Conservation (phyloP, 2,888 invertebrate species). For the Nowickia ferox region DNA sequence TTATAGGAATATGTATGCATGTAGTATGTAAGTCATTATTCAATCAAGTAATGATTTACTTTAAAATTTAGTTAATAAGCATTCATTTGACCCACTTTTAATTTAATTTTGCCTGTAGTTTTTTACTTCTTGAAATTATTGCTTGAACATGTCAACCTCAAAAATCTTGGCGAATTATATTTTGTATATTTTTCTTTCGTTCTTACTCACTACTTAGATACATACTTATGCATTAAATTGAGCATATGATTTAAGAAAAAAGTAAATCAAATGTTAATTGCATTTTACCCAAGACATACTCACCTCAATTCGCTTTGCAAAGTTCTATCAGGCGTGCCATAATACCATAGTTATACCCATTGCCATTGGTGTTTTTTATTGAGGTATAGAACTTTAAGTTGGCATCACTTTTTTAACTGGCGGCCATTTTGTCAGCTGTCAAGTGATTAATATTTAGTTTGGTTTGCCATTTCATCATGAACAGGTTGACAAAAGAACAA, state of each 20-base stretch:
- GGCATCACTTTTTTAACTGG: too few relatives aligned
- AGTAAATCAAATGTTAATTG: slow-evolving; percentile 27
- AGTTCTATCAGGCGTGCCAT: too few relatives aligned
- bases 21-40: slow-evolving; percentile 16
- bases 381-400: too few relatives aligned
- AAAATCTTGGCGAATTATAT: slow-evolving; percentile 17
- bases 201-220: neutral
- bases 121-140: slow-evolving; percentile 32
- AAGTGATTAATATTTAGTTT: too few relatives aligned
- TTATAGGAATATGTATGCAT: neutral
- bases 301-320: too few relatives aligned
- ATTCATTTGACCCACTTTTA: slow-evolving; percentile 61
- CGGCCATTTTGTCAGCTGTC: too few relatives aligned
- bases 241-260: slow-evolving; percentile 33
- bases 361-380: too few relatives aligned
- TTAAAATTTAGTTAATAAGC: slow-evolving; percentile 47
- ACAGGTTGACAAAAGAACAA: too few relatives aligned
- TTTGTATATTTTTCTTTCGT: neutral
- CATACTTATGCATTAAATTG: slow-evolving; percentile 38
- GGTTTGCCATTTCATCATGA: too few relatives aligned
- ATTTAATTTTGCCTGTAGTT: slow-evolving; percentile 28
- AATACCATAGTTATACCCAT: too few relatives aligned
- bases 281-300: neutral
- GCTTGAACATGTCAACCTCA: slow-evolving; percentile 34
- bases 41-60: slow-evolving; percentile 45